phyloP scores from a whole-genome alignment of 92 coral and sea anemone genomes.

The Plumapathes pennacea region DNA sequence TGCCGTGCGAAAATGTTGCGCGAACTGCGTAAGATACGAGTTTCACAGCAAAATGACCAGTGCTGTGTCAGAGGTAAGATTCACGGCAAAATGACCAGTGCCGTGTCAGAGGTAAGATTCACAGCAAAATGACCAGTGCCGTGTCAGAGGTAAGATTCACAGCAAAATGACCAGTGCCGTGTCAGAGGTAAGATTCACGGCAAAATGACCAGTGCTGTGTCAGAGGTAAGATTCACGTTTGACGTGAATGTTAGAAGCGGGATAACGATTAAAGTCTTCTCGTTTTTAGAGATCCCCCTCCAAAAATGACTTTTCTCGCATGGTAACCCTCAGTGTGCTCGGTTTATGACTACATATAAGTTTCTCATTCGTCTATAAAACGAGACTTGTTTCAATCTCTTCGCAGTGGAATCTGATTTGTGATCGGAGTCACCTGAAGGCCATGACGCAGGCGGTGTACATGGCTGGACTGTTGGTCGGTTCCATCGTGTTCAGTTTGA shows the following conservation, averaged over 20 bases:
- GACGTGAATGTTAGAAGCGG: neutral
- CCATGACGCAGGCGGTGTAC: constrained; percentile 46
- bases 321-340: neutral
- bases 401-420: constrained; percentile 63
- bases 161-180: too few relatives aligned
- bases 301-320: neutral
- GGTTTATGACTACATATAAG: too few relatives aligned
- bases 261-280: neutral
- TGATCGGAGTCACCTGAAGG: constrained; percentile 40
- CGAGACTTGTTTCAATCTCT: neutral
- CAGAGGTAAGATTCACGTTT: constrained; percentile 50
- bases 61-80: constrained; percentile 79
- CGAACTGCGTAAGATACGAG: constrained; percentile 54
- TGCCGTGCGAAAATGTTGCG: constrained; percentile 48
- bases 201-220: constrained; percentile 69
- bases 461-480: constrained; percentile 64
- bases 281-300: neutral
- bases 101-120: constrained; percentile 65
- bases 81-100: constrained; percentile 59
- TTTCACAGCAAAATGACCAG: constrained; percentile 55
- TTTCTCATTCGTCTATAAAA: neutral
- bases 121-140: too few relatives aligned
- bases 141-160: too few relatives aligned
- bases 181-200: constrained; percentile 43
- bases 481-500: constrained; percentile 38